Base-by-base conservation (phyloP, 2,797 vertebrate genomes). In the Babyrousa celebensis region DNA sequence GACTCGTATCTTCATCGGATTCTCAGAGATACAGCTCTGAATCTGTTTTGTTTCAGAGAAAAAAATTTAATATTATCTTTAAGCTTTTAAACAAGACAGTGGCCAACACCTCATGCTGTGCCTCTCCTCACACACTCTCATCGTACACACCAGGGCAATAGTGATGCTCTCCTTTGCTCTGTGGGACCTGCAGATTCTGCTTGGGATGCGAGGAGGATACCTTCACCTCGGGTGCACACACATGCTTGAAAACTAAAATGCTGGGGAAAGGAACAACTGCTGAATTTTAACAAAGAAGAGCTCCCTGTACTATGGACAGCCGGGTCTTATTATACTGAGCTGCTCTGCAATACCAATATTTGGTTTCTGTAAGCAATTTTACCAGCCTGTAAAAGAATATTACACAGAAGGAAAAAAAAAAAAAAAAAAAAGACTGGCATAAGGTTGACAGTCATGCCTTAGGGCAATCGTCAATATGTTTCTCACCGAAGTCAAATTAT, bases 401-500 rank as follows among this genome's bases (percentile, higher is more conserved):
- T 14, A 85, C 43, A 43, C 15, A 78, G 65, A 70, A 97, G 36
- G 11, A 15, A 48, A n/a, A 56, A 48, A 10, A 48, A 48, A 8
- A 8, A 43, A 43, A 52, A 52, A 60, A 71, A 52, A 88, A 85
- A 65, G 3, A 52, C 27, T 43, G 48, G 27, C 10, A 84, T 52
- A 85, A 83, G 11, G 79, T 60, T 93, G 84, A 91, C 71, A 80
- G 72, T 54, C 67, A 43, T 56, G 29, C 89, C 82, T 79, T 65
- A 67, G 83, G n/a, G 78, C 68, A 93, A 85, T 77, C 63, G 6
- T 43, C 74, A 90, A 62, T 60, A 70, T 60, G 25, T 92, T 95
- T 96, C 85, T 79, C 90, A 79, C 20, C 86, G 65, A 93, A 97
- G 83, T 91, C 83, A 94, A 90, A 90, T 95, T 91, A 97, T 97